Evolutionary conservation across 2,113 vertebrate genomes (phyloP), one percentile per base, ranked within the genome.

Genomic region (Onychostruthus taczanowskii): DNA sequence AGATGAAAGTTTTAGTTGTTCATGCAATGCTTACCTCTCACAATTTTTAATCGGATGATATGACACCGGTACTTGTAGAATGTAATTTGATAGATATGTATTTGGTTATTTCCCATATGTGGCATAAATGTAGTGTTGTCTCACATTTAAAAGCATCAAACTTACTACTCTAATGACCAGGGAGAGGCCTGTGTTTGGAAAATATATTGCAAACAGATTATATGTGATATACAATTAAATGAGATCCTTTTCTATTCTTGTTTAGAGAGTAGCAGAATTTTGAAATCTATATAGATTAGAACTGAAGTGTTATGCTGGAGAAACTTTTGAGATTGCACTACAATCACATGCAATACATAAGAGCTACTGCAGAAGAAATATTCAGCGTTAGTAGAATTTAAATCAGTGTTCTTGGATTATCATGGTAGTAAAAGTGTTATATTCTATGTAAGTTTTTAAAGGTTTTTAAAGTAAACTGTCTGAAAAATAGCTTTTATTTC

Each of bases 141-240:
- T 50, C 37, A 43, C 27, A 39, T 23, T 81, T 53, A 7, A 9
- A 66, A 66, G 13, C 28, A 58, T 84, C 30, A 56, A 11, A 39
- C 3, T 6, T 8, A 3, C 1, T 52, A 7, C 1, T 1, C 13
- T 50, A 41, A 49, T 22, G 24, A 69, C 28, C 16, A 47, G 9
- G n/a, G 28, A 74, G 20, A 15, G 15, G 10, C 7, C 47, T 4
- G 6, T 61, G 13, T n/a, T 27, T 66, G 35, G 26, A 55, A 86
- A 43, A 7, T 3, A 7, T 24, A 5, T 9, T 73, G 6, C 41
- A 39, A 85, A 44, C 1, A 74, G 39, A 64, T 52, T 56, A 37
- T 33, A 19, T 30, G 2, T 55, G 8, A 31, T 24, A 30, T 2
- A 14, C 1, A 53, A 28, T 63, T 13, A 67, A 74, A 63, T 63